A percentile compares a stretch with the other conserved stretches of the same genome.
Conservation (phyloP, 30 jellyfish, hydroid and myxozoan species). For the Chironex yamaguchii region DNA sequence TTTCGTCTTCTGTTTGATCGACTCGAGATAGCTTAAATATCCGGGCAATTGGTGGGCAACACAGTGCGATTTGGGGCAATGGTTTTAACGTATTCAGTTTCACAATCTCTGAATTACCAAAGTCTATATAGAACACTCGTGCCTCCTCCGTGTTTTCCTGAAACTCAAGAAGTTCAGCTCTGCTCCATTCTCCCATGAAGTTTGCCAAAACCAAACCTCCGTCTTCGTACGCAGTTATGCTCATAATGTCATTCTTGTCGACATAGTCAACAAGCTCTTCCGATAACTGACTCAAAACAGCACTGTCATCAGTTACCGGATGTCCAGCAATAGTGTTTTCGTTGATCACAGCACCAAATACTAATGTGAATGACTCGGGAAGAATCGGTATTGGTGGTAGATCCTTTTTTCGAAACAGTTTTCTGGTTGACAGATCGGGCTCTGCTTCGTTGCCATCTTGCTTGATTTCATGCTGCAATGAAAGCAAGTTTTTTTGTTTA, state of each 20-base stretch:
- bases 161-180: slow-evolving; percentile 44
- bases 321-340: background rate
- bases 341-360: background rate
- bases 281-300: background rate
- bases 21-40: background rate
- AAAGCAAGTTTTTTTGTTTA: no score
- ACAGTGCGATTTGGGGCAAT: slow-evolving; percentile 57
- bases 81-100: slow-evolving; percentile 6
- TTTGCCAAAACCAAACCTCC: slow-evolving; percentile 35
- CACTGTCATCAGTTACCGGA: background rate
- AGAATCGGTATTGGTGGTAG: background rate
- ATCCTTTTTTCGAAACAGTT: no score
- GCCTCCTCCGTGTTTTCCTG: background rate
- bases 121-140: slow-evolving; percentile 56
- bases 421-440: no score
- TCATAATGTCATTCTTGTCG: background rate
- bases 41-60: slow-evolving; percentile 23
- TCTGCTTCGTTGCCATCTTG: no score
- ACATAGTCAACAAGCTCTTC: background rate
- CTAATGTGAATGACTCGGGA: background rate
- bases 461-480: no score
- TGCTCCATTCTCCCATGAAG: slow-evolving; percentile 46
- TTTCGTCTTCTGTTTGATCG: background rate
- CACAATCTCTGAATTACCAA: slow-evolving; percentile 41
- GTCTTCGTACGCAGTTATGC: background rate